Base-by-base conservation (phyloP, 2,113 vertebrate species). In the Poecile atricapillus region DNA sequence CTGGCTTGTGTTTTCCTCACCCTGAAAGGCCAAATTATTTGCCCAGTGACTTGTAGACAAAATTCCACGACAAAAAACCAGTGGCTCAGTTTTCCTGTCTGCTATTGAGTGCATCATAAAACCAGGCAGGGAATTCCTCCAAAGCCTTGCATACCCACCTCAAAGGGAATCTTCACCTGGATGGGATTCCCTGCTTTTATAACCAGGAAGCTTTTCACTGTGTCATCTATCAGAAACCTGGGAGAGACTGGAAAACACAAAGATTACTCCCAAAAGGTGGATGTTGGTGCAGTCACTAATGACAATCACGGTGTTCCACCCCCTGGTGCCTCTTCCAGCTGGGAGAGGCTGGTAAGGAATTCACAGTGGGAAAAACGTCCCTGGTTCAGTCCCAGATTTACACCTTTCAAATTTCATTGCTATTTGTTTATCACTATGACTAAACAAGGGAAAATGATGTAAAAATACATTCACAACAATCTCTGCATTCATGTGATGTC, bases 161-260 rank as follows among this genome's bases (percentile, higher is more conserved):
- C 98, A 97, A 99, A 99, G 78, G 98, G 98, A 39, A 99, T 95
- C 50, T 95, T 98, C 90, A 98, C 96, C 30, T 97, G 96, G 71
- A 99, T 93, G 30, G 98, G 94, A 92, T 98, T 98, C 92, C 99
- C 99, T 74, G 97, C 98, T 97, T 94, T 98, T 81, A 99, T 96
- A 39, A 97, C 93, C 98, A 99, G 98, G 65, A 97, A 97, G 78
- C 94, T 98, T 96, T 98, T 98, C 62, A 98, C 96, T 60, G 97
- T 98, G 80, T 96, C 64, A 91, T 99, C 98, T 47, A 97, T 97
- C 65, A 97, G 88, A 44, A 99, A 98, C 73, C 95, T 98, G 92
- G 99, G 99, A 84, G 94, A 89, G 90, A 99, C 99, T 99, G 94
- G 91, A 84, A 97, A 84, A 75, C n/a, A 94, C 17, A 70, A 35